phyloP scores from a whole-genome alignment of 2,113 vertebrate species.

The Nycticebus coucang region DNA sequence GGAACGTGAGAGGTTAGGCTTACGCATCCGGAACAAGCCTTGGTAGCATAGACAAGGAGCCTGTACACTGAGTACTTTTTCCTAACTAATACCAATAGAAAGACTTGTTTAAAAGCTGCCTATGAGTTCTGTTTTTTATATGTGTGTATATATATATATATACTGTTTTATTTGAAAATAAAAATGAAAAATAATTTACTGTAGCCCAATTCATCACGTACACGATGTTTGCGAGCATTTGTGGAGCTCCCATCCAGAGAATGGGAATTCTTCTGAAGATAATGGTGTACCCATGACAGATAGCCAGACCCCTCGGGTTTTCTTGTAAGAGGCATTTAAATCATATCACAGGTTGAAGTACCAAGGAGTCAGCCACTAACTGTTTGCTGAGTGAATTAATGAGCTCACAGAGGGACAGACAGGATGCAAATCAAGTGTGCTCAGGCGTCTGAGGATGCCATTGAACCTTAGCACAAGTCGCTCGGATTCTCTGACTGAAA shows the following conservation, averaged over 20 bases:
- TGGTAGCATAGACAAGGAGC: neutral
- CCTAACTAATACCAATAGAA: neutral
- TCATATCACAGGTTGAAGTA: accelerated
- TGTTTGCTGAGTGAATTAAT: neutral
- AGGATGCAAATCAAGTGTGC: neutral
- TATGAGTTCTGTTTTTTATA: neutral
- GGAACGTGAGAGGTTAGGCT: accelerated
- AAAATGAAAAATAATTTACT: neutral
- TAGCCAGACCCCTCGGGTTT: neutral
- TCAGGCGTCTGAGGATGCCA: neutral
- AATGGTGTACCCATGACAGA: neutral
- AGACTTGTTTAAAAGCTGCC: neutral
- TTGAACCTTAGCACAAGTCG: neutral
- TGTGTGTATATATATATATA: too few relatives aligned
- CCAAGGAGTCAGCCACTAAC: neutral
- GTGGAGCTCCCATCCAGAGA: neutral
- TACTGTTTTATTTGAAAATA: neutral
- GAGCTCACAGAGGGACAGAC: neutral
- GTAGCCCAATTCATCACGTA: accelerated
- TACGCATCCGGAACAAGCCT: accelerated
- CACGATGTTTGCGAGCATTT: neutral
- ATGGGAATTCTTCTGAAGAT: neutral
- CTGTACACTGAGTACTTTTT: neutral
- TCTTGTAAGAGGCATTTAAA: neutral
- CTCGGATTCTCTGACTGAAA: neutral